These are phyloP conservation scores for Chamaea fasciata DNA, from an alignment of 2,113 vertebrate genomes.

Conservation along the genomic window DNA sequence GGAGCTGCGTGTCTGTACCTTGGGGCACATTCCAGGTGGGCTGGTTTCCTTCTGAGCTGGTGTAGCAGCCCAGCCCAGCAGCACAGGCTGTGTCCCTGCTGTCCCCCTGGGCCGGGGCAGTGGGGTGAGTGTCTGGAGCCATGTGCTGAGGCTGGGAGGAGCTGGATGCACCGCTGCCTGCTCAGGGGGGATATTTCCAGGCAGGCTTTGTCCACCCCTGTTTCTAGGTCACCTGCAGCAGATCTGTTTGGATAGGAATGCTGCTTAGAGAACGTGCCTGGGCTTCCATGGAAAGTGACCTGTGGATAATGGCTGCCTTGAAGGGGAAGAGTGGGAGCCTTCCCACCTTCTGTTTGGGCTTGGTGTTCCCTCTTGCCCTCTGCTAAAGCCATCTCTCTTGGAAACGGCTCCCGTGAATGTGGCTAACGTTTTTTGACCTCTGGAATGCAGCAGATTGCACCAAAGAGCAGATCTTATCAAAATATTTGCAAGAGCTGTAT, in stretches of 20 bases:
- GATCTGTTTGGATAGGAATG: background rate
- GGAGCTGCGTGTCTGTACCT: background rate
- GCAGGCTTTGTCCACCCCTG: background rate
- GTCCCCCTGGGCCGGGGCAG: background rate
- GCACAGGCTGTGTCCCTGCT: background rate
- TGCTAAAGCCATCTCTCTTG: background rate
- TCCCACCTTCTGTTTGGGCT: background rate
- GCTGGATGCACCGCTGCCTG: background rate
- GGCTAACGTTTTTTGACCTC: constrained; percentile 9
- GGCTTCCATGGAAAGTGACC: background rate
- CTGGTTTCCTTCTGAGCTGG: background rate
- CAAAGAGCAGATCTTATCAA: background rate
- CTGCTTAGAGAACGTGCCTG: background rate
- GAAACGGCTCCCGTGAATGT: background rate
- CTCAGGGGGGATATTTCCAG: background rate
- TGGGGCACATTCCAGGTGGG: background rate
- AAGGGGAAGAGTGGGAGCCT: background rate
- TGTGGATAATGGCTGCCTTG: background rate
- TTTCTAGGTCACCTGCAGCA: background rate
- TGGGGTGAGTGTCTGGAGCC: background rate
- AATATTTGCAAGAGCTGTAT: background rate
- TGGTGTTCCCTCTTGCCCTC: background rate
- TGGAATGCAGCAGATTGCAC: constrained; percentile 44
- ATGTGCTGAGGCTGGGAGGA: background rate
- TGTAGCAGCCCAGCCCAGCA: background rate